Percentiles rank a stretch among this genome's conserved stretches.
Conservation (phyloP, 1,140 invertebrate genomes). For the Luehdorfia chinensis region DNA sequence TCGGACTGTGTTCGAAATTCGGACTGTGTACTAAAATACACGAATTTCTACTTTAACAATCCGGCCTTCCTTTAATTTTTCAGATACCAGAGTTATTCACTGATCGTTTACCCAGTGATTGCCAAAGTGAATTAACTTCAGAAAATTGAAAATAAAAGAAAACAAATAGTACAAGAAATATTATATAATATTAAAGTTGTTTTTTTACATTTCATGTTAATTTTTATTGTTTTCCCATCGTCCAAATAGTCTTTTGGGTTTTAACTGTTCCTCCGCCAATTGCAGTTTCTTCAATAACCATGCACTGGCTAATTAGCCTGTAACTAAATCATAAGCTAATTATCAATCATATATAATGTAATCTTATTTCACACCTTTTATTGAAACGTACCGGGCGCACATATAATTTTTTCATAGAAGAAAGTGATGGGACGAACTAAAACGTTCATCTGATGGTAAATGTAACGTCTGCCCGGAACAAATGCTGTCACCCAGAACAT, state of each 20-base stretch:
- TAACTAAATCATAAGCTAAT: constrained; percentile 40
- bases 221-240: constrained; percentile 35
- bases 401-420: no score
- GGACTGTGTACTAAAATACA: no score
- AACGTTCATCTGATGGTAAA: no score
- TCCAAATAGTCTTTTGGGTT: constrained; percentile 61
- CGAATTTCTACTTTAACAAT: no score
- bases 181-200: constrained; percentile 2
- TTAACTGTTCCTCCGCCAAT: constrained; percentile 56
- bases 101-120: constrained; percentile 66
- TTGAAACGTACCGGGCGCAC: no score
- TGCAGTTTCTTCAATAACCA: constrained; percentile 55
- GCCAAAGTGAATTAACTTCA: constrained; percentile 63
- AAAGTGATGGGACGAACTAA: no score
- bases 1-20: no score
- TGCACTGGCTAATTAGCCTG: constrained; percentile 51
- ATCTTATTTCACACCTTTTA: no score
- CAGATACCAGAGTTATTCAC: constrained; percentile 74
- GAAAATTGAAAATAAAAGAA: constrained; percentile 36
- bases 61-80: constrained; percentile 30
- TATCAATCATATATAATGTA: no score
- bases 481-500: no score
- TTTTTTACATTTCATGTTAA: constrained; percentile 12
- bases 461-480: no score
- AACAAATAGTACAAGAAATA: no score